A percentile compares a stretch with the other conserved stretches of the same genome.
Conservation (phyloP, 2,113 vertebrate genomes). For the Typhlomys cinereus region DNA sequence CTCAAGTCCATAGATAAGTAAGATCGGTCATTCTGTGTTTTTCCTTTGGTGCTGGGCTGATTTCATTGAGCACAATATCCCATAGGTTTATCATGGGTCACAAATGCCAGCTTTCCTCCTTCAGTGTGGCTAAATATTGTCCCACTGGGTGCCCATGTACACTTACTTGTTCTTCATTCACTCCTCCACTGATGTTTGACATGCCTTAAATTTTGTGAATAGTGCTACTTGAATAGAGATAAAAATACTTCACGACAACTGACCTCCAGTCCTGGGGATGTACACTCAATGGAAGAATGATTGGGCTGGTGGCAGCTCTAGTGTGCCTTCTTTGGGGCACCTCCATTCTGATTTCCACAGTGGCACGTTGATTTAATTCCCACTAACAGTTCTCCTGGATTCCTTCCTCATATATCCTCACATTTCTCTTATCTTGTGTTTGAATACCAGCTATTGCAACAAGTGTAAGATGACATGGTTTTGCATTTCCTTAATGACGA, state of each 20-base stretch:
- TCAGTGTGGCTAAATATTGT: not conserved
- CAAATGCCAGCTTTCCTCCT: not conserved
- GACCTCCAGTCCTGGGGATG: not conserved
- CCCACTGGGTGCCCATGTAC: accelerated
- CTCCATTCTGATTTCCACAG: not conserved
- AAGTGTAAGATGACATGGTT: not conserved
- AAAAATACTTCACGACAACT: not conserved
- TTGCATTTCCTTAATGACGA: not conserved
- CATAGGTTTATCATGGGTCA: not conserved
- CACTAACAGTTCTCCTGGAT: accelerated
- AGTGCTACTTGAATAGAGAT: not conserved
- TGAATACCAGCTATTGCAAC: not conserved
- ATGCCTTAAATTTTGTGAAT: not conserved
- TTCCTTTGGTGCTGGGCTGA: not conserved
- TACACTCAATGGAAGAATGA: not conserved
- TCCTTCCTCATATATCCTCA: not conserved
- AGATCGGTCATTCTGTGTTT: not conserved
- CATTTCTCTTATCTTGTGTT: not conserved
- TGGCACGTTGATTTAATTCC: not conserved
- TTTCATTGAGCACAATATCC: no score
- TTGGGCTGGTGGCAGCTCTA: not conserved
- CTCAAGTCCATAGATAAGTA: not conserved
- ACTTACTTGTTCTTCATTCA: not conserved
- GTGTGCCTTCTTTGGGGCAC: not conserved
- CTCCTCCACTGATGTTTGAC: not conserved